Conservation (phyloP, 1,140 invertebrate species). For the Panagrolaimus sp. region DNA sequence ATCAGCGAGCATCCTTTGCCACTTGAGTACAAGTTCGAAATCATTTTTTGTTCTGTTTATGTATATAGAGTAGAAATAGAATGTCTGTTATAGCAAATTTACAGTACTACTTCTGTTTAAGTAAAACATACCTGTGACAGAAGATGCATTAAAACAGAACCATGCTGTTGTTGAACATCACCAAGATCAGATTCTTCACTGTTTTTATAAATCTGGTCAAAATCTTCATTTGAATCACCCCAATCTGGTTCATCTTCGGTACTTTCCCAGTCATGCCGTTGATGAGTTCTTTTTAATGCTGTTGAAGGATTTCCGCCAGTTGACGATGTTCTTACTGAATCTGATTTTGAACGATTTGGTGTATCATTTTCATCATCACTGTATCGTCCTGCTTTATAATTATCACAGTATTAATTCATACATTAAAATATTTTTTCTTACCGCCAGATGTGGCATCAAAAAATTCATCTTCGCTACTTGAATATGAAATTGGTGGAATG, state of each 20-base stretch:
- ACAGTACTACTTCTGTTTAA: no score
- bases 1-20: no score
- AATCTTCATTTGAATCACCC: slow-evolving; percentile 59
- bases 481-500: slow-evolving; percentile 40
- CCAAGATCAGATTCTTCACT: slow-evolving; percentile 46
- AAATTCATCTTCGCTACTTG: slow-evolving; percentile 49
- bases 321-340: not conserved
- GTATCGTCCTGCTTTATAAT: no score
- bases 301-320: not conserved
- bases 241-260: slow-evolving; percentile 34
- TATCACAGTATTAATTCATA: no score
- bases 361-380: slow-evolving; percentile 5
- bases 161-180: slow-evolving; percentile 61
- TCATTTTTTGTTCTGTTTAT: no score
- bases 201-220: slow-evolving; percentile 57
- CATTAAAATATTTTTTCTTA: slow-evolving; percentile 16
- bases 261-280: not conserved
- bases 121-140: slow-evolving; percentile 51
- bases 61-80: no score
- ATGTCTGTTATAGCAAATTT: no score
- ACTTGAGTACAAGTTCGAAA: no score
- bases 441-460: slow-evolving; percentile 38
- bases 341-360: not conserved
- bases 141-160: slow-evolving; percentile 63
- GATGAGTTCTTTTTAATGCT: not conserved